These are phyloP conservation scores for Cryptops parisi DNA, from an alignment of 2,888 invertebrate genomes.

Conservation along the genomic window DNA sequence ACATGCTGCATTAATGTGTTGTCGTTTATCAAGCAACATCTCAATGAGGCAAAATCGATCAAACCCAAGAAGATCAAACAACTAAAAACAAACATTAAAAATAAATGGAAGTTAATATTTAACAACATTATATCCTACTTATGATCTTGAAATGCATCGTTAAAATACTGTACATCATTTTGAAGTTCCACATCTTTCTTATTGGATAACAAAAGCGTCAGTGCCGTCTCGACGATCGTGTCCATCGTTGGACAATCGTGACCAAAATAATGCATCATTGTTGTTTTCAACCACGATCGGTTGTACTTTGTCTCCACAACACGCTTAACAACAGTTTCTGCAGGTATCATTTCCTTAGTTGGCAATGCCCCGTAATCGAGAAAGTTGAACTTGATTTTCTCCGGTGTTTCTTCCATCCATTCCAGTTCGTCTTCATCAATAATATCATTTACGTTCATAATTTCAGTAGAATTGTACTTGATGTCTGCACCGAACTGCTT, in stretches of 20 bases:
- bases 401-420: no score
- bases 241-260: constrained; percentile 36
- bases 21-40: constrained; percentile 46
- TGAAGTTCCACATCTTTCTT: constrained; percentile 53
- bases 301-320: constrained; percentile 10
- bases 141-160: background rate
- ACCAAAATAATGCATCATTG: constrained; percentile 39
- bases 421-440: background rate
- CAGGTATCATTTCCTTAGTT: no score
- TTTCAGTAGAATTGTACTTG: constrained; percentile 10
- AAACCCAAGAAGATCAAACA: constrained; percentile 80
- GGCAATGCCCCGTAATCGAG: no score
- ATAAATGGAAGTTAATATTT: background rate
- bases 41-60: constrained; percentile 63
- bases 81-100: constrained; percentile 26
- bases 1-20: no score
- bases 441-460: constrained; percentile 7
- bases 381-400: no score
- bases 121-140: background rate
- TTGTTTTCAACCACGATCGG: constrained; percentile 37
- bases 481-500: constrained; percentile 20
- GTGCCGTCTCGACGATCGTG: constrained; percentile 43
- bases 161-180: constrained; percentile 41
- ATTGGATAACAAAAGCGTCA: constrained; percentile 45
- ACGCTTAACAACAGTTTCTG: constrained; percentile 10